Percentiles rank a stretch among this genome's conserved stretches.
These are phyloP conservation scores for Semicossyphus pulcher DNA, from an alignment of 2,113 vertebrate genomes.

Conservation along the genomic window DNA sequence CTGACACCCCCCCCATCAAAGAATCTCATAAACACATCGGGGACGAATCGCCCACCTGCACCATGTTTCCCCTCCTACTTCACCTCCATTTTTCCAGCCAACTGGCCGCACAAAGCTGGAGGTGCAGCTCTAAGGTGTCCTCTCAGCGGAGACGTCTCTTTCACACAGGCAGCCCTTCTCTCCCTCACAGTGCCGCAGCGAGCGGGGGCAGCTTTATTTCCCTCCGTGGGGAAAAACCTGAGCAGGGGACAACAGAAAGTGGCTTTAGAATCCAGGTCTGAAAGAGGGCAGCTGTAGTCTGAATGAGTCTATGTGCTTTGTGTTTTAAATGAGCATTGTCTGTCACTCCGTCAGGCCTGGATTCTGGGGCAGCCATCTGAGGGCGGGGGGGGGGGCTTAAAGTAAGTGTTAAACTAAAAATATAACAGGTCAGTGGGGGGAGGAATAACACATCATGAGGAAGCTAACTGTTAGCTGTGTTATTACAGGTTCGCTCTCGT, in stretches of 20 bases:
- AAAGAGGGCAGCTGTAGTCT: constrained; percentile 97
- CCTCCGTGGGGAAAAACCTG: constrained; percentile 88
- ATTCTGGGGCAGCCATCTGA: constrained; percentile 42
- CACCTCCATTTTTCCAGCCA: constrained; percentile 88
- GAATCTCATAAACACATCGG: constrained; percentile 88
- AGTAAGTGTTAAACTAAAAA: constrained; percentile 36
- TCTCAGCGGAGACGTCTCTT: constrained; percentile 82
- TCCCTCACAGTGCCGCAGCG: constrained; percentile 86
- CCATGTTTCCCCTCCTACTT: constrained; percentile 89
- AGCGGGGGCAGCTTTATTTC: constrained; percentile 88
- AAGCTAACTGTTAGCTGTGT: too few species aligned
- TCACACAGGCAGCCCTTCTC: constrained; percentile 88
- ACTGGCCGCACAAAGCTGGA: constrained; percentile 89
- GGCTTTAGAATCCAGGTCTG: constrained; percentile 89
- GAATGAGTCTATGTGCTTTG: constrained; percentile 97
- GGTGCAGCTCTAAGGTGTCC: constrained; percentile 93
- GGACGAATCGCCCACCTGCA: constrained; percentile 86
- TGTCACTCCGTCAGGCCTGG: constrained; percentile 80
- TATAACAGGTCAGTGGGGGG: background rate
- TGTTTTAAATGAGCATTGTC: constrained; percentile 99
- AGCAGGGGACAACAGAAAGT: constrained; percentile 90
- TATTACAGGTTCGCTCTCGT: too few species aligned
- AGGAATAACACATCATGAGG: background rate
- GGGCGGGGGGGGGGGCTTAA: constrained; percentile 40
- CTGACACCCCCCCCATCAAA: constrained; percentile 82